Evolutionary conservation across 2,113 vertebrate species (phyloP), one percentile per base, ranked within the genome.

Genomic region (Lophotis ruficrista): DNA sequence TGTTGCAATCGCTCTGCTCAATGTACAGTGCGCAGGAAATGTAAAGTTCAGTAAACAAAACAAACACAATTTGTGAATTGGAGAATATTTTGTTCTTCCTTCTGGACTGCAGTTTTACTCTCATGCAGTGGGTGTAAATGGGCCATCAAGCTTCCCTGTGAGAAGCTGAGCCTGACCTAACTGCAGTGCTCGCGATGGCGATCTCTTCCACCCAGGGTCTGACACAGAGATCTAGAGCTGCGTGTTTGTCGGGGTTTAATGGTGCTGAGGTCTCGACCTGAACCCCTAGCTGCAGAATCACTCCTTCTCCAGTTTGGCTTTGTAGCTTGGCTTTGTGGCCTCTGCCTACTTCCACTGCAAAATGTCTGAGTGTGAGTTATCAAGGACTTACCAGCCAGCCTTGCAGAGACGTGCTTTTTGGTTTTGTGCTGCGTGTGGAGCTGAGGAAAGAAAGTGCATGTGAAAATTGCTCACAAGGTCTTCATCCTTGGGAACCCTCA

Each of bases 371-470:
- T 2, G 0, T 53, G 53, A 51, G 19, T 66, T 85, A 61, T 8
- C 35, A 35, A 14, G 41, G 41, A 62, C 48, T 75, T 35, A 50
- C 5, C 41, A 57, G 31, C 7, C 45, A 75, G 0, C 0, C 27
- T 86, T 2, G 1, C 0, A 1, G 18, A 17, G 11, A 17, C 2
- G 0, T 1, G 1, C 25, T 31, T 65, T 70, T 84, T 66, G 11
- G 7, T 21, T 65, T 92, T 70, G 45, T 69, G 16, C 23, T 88
- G 24, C 66, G 2, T 1, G 0, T 8, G 43, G 24, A 77, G 22
- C 28, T 51, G 53, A 76, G 13, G 12, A 64, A 64, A 57, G 45
- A 25, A 83, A 82, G 79, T 0, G 1, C 0, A 2, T 3, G 3
- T 68, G 48, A 65, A 61, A 66, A 68, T 37, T 51, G 45, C 57